These are phyloP conservation scores for Panopea generosa DNA, from an alignment of 2,888 invertebrate species.

Conservation along the genomic window DNA sequence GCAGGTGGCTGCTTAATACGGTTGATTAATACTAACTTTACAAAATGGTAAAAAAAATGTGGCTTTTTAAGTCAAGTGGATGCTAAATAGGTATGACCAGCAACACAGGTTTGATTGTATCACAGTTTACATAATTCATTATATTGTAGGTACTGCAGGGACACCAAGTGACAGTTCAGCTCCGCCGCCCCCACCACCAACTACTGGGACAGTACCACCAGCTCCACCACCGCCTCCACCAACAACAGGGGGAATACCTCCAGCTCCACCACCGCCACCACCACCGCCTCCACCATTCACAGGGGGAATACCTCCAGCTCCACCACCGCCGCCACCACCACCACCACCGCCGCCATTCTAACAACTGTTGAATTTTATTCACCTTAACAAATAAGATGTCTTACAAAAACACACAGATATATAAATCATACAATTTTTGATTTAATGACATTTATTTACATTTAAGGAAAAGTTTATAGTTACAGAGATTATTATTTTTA, in stretches of 20 bases:
- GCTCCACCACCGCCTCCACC: constrained; percentile 45
- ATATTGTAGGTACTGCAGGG: constrained; percentile 3
- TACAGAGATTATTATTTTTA: too few relatives aligned
- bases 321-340: constrained; percentile 60
- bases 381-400: too few relatives aligned
- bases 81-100: too few relatives aligned
- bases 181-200: constrained; percentile 41
- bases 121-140: constrained; percentile 8
- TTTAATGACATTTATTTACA: too few relatives aligned
- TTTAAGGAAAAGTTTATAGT: too few relatives aligned
- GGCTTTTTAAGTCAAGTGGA: too few relatives aligned
- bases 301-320: constrained; percentile 41
- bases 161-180: constrained; percentile 24
- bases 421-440: too few relatives aligned
- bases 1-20: too few relatives aligned
- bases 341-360: constrained; percentile 64
- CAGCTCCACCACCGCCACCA: constrained; percentile 41
- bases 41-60: too few relatives aligned
- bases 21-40: too few relatives aligned
- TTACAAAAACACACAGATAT: too few relatives aligned
- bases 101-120: background rate
- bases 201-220: constrained; percentile 31
- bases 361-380: too few relatives aligned
- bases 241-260: constrained; percentile 32
- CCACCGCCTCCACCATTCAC: constrained; percentile 52